These are phyloP conservation scores for Odontocerum albicorne DNA, from an alignment of 2,888 invertebrate species.

Conservation along the genomic window DNA sequence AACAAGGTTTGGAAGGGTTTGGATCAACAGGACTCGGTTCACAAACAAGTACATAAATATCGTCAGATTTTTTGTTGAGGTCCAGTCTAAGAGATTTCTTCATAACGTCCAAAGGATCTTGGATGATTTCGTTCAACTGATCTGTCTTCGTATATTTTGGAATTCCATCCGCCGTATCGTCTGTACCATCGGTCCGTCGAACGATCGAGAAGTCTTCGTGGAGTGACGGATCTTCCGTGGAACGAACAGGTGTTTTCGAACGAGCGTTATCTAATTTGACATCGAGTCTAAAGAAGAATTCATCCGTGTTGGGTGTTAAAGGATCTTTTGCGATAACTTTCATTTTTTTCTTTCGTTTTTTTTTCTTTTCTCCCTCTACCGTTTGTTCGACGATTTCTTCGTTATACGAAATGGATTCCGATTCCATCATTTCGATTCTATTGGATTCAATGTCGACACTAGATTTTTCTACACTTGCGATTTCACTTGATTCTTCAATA, in stretches of 20 bases:
- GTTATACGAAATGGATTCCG: slow-evolving; percentile 25
- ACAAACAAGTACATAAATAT: slow-evolving; percentile 17
- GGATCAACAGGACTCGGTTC: slow-evolving; percentile 14
- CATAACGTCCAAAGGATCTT: slow-evolving; percentile 3
- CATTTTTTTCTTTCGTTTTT: slow-evolving; percentile 18
- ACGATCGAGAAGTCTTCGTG: slow-evolving; percentile 34
- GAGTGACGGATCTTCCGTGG: slow-evolving; percentile 12
- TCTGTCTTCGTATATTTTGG: not conserved
- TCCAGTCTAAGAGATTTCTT: slow-evolving; percentile 11
- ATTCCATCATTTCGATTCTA: not conserved
- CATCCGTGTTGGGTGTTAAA: slow-evolving; percentile 32
- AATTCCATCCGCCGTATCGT: too few species aligned
- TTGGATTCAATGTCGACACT: not conserved
- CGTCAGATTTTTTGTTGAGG: slow-evolving; percentile 1
- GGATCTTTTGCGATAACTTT: slow-evolving; percentile 25
- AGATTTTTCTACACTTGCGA: not conserved
- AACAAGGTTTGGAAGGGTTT: not conserved
- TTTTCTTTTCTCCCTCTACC: slow-evolving; percentile 3
- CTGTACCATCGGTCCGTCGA: slow-evolving; percentile 27
- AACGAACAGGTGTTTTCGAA: slow-evolving; percentile 8
- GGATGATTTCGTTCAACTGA: not conserved
- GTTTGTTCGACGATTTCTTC: slow-evolving; percentile 1
- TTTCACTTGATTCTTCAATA: too few species aligned
- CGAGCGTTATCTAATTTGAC: slow-evolving; percentile 28
- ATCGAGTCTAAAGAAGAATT: slow-evolving; percentile 32